Conservation (phyloP, 2,888 invertebrate genomes). For the Ichneumoninae sp. region DNA sequence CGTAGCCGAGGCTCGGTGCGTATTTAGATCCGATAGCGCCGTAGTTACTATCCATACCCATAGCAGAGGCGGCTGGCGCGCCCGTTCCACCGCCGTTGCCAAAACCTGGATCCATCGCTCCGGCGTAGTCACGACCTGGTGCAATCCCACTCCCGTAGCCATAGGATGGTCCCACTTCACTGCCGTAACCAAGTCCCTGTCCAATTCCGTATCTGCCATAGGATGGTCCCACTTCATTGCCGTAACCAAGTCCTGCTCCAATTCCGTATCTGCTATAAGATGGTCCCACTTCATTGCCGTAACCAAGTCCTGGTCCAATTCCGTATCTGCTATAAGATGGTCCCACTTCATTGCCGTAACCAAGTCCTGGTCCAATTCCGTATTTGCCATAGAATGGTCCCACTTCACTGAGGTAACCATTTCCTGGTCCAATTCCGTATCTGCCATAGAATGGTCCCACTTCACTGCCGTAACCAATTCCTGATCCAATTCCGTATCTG, state of each 20-base stretch:
- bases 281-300: no score
- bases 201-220: no score
- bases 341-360: neutral
- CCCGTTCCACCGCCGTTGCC: conserved; percentile 4
- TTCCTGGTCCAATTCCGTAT: neutral
- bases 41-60: neutral
- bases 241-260: no score
- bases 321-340: neutral
- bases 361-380: neutral
- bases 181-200: no score
- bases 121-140: conserved; percentile 3
- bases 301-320: no score
- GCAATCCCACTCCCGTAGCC: no score
- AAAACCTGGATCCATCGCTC: neutral
- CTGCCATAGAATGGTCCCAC: neutral
- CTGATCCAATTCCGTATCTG: neutral
- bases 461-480: neutral
- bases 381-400: neutral
- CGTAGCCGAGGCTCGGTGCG: neutral
- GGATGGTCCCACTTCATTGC: no score
- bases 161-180: no score
- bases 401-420: neutral
- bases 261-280: no score
- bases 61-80: neutral
- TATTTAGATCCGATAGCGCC: neutral